phyloP scores from a whole-genome alignment of 64 coral and sea anemone species.

The Stichodactyla helianthus region DNA sequence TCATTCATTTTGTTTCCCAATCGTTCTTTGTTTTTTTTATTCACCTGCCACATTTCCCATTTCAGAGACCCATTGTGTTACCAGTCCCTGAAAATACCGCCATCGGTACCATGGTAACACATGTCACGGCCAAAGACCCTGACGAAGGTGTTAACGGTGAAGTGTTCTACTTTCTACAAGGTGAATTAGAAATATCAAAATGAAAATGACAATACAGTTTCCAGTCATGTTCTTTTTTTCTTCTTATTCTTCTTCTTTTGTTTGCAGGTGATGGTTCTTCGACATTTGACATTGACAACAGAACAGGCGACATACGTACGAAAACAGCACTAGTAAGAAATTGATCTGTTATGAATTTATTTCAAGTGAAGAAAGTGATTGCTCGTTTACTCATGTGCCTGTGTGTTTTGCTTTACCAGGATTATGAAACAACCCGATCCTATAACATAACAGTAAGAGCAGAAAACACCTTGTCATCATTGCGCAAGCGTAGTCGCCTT shows the following conservation, averaged over 20 bases:
- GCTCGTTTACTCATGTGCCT: neutral
- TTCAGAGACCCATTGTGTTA: neutral
- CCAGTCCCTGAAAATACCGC: slow-evolving; percentile 35
- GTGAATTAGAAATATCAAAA: neutral
- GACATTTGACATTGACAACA: slow-evolving; percentile 24
- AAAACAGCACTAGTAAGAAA: slow-evolving; percentile 31
- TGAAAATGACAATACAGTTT: neutral
- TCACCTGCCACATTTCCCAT: neutral
- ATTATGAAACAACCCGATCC: slow-evolving; percentile 1
- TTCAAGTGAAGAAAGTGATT: neutral
- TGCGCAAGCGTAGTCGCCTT: slow-evolving; percentile 17
- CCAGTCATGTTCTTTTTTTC: neutral
- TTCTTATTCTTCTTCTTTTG: neutral
- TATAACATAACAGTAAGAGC: slow-evolving; percentile 65
- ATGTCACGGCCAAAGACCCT: slow-evolving; percentile 44
- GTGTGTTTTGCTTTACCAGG: neutral
- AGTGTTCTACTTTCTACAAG: slow-evolving; percentile 54
- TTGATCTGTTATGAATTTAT: no score
- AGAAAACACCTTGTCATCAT: slow-evolving; percentile 51
- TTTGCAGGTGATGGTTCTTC: slow-evolving; percentile 38
- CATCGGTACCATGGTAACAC: slow-evolving; percentile 29
- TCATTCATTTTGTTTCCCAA: neutral
- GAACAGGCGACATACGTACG: slow-evolving; percentile 23
- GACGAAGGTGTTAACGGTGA: slow-evolving; percentile 52
- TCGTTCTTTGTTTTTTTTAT: neutral